Percentiles rank a stretch among this genome's conserved stretches.
phyloP scores from a whole-genome alignment of 2,797 vertebrate species.

The Lindbergichthys nudifrons region DNA sequence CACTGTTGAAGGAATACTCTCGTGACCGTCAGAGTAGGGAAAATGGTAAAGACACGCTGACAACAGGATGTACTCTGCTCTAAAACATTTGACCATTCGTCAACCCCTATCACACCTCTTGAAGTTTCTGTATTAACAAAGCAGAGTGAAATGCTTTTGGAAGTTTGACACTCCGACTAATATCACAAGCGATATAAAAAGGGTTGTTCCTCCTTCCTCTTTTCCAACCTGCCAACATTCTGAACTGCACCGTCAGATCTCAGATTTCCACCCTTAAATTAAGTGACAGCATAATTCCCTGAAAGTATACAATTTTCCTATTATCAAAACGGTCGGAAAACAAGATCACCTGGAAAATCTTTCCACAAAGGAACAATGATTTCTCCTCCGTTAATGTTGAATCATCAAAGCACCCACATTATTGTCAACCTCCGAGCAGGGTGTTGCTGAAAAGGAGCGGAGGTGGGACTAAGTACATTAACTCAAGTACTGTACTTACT shows the following conservation, averaged over 20 bases:
- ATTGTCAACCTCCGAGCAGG: neutral
- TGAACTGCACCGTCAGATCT: no score
- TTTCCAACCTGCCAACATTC: neutral
- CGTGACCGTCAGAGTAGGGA: neutral
- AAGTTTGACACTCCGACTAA: neutral
- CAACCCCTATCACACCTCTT: no score
- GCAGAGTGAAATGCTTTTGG: no score
- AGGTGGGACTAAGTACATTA: no score
- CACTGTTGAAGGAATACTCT: neutral
- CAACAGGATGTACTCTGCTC: neutral
- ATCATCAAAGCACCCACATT: conserved; percentile 6
- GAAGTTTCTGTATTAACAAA: neutral
- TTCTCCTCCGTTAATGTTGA: neutral
- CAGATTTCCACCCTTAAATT: neutral
- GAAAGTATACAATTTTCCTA: neutral
- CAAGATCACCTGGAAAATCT: conserved; percentile 4
- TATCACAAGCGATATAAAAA: neutral
- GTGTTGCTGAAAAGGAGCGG: conserved; percentile 18
- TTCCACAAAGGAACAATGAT: neutral
- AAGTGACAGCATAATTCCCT: neutral
- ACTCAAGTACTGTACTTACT: no score
- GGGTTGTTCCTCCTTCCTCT: neutral
- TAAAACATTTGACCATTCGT: neutral
- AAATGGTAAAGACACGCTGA: neutral
- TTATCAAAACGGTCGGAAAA: neutral